Percentiles rank a stretch among this genome's conserved stretches.
Conservation (phyloP, 2,888 invertebrate genomes). For the Aquatica leii region DNA sequence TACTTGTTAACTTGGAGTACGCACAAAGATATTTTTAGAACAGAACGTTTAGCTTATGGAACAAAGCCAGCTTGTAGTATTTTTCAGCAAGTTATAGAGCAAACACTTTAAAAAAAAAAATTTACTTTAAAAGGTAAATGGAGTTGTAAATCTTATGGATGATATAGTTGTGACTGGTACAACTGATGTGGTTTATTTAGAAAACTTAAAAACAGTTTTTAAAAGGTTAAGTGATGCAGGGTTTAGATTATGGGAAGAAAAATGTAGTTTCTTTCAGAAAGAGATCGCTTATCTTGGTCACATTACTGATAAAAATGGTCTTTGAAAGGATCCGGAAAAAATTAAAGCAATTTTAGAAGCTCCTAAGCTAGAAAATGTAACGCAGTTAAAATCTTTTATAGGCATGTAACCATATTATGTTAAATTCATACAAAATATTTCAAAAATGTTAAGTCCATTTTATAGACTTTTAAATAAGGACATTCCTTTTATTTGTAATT, state of each 20-base stretch:
- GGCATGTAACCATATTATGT: not conserved
- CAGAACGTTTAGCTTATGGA: too few species aligned
- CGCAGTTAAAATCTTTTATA: not conserved
- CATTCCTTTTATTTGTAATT: not conserved
- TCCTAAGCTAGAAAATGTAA: not conserved
- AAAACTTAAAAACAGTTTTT: constrained; percentile 39
- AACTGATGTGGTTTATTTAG: constrained; percentile 37
- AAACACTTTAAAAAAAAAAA: constrained; percentile 37
- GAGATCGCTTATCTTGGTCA: too few species aligned
- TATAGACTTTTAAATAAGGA: not conserved
- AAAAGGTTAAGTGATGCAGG: constrained; percentile 35
- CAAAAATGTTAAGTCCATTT: not conserved
- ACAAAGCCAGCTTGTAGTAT: constrained; percentile 36
- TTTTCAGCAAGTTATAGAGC: not conserved
- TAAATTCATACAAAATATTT: not conserved
- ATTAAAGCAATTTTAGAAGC: not conserved
- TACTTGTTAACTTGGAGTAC: constrained; percentile 48
- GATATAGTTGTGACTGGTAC: constrained; percentile 35
- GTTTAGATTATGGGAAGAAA: constrained; percentile 45
- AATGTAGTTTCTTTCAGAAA: constrained; percentile 48
- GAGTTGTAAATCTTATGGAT: not conserved
- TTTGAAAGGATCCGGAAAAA: not conserved
- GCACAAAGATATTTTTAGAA: constrained; percentile 50
- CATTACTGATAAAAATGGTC: too few species aligned
- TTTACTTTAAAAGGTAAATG: constrained; percentile 43